Evolutionary conservation across 2,113 vertebrate genomes (phyloP).

Genomic region (Lepus europaeus): DNA sequence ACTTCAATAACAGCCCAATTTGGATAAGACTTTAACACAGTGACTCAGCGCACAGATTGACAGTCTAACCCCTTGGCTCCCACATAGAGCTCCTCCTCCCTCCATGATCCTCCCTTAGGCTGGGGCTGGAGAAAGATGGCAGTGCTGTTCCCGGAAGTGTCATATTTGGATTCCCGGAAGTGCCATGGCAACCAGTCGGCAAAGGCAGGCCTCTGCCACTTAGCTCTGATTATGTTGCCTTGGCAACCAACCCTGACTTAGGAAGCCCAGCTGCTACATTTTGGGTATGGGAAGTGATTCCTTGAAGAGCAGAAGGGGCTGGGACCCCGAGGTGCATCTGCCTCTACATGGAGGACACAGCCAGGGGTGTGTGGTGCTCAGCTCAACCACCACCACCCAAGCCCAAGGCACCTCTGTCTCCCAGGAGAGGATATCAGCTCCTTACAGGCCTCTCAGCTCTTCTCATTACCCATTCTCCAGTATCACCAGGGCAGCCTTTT

Average conservation of each 20-base stretch:
- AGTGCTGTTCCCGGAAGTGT: background rate
- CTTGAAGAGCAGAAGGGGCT: background rate
- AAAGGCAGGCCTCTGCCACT: constrained; percentile 16
- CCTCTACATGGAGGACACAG: background rate
- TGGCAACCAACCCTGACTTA: constrained; percentile 33
- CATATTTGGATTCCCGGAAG: constrained; percentile 4
- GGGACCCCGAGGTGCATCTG: background rate
- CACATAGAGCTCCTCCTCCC: background rate
- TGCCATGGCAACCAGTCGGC: background rate
- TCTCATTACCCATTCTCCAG: background rate
- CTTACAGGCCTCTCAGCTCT: background rate
- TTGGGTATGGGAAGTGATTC: background rate
- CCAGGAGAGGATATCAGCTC: background rate
- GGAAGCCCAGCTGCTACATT: background rate
- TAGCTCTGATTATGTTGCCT: background rate
- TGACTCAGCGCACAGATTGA: background rate
- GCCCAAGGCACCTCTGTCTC: background rate
- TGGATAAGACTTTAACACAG: background rate
- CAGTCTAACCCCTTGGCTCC: background rate
- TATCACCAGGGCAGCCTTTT: background rate
- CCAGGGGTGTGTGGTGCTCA: background rate
- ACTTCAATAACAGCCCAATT: background rate
- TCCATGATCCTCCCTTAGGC: background rate
- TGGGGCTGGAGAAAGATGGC: background rate
- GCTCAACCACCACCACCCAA: background rate